A percentile compares a stretch with the other conserved stretches of the same genome.
Evolutionary conservation across 2,797 vertebrate species (phyloP).

Genomic region (Pseudochirops cupreus): DNA sequence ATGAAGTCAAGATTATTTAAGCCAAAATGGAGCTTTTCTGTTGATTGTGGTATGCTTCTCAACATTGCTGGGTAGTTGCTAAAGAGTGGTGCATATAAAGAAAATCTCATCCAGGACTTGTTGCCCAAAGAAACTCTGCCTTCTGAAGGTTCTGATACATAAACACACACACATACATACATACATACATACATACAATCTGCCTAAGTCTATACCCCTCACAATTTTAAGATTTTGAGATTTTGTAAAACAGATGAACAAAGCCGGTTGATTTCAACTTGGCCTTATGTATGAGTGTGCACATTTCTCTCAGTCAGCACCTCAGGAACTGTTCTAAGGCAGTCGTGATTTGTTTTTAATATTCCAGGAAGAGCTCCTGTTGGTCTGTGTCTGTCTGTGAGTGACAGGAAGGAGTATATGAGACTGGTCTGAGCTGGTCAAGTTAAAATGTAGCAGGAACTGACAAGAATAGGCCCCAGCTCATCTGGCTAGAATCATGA

Average conservation of each 20-base stretch:
- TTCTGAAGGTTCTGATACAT: background rate
- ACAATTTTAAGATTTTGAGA: conserved; percentile 47
- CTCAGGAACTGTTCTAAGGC: background rate
- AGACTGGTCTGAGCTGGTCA: background rate
- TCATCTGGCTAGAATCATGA: background rate
- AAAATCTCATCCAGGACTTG: background rate
- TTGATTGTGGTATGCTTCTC: background rate
- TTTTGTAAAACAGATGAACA: background rate
- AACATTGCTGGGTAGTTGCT: background rate
- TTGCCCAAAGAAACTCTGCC: background rate
- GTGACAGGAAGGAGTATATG: background rate
- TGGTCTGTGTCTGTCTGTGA: background rate
- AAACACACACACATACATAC: too few species aligned
- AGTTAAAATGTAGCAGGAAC: background rate
- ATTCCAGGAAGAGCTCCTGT: background rate
- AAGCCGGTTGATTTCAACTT: conserved; percentile 32
- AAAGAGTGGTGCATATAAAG: background rate
- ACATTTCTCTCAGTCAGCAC: background rate
- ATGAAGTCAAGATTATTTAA: background rate
- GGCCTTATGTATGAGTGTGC: background rate
- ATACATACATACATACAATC: conserved; percentile 5
- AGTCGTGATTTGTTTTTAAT: background rate
- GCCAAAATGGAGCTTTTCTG: background rate
- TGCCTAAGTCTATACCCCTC: conserved; percentile 24
- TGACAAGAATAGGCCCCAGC: background rate